Evolutionary conservation across 2,113 vertebrate species (phyloP), one percentile per base, ranked within the genome.

Genomic region (Apteryx mantelli): DNA sequence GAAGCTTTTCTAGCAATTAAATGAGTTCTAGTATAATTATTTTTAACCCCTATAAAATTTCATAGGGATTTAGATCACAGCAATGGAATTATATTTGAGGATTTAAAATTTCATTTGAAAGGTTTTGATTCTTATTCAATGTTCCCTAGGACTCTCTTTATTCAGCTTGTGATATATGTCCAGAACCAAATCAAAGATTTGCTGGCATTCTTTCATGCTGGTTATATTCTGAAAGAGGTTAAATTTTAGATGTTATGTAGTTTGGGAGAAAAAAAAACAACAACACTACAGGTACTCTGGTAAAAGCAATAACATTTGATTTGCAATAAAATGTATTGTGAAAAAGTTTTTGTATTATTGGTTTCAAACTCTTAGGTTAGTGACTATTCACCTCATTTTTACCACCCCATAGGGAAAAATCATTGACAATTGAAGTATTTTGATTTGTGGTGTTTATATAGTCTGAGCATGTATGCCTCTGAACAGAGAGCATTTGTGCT

Each of bases 381-480:
- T 70, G 69, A 95, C 63, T 89, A 53, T 89, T 97, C 90, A 82
- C 48, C 85, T 96, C 85, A 68, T 81, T 81, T 88, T 83, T 61
- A 32, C 40, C 58, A 73, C 22, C 21, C 40, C 7, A 6, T 4
- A 38, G n/a, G 73, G 84, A 77, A 91, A 95, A 96, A 91, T 94
- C 91, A 87, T 42, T 93, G 77, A 8, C 77, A 95, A 56, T 46
- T 58, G 96, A 87, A 91, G 87, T 56, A 19, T 92, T 97, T 97
- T 91, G 93, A 91, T 96, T 95, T 94, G 58, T 88, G 50, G 52
- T 91, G 48, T 68, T 97, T 77, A 80, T 87, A 56, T 76, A 95
- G 89, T 94, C 96, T 60, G 65, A 89, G 58, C 65, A 80, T 86
- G 91, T 28, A 36, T 10, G 20, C 50, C 89, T 81, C 66, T 77